These are phyloP conservation scores for Bettongia penicillata DNA, from an alignment of 2,113 vertebrate genomes.

Conservation along the genomic window DNA sequence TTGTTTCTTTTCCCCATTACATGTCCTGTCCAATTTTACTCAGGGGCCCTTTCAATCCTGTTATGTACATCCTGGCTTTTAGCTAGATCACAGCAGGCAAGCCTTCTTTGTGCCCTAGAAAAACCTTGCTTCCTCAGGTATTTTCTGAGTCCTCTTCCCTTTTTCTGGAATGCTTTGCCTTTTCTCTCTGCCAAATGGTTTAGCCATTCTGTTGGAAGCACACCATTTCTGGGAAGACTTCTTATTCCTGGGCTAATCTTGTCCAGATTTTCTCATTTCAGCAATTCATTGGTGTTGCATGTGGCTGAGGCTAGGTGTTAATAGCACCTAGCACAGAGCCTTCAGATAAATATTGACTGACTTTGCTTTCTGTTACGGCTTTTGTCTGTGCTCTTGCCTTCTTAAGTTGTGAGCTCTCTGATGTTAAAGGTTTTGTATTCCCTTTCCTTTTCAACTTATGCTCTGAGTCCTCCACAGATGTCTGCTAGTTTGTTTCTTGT, in stretches of 20 bases:
- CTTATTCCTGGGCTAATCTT: neutral
- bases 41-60: neutral
- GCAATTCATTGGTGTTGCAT: neutral
- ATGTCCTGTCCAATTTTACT: neutral
- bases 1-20: neutral
- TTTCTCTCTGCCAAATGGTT: neutral
- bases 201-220: neutral
- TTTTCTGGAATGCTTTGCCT: neutral
- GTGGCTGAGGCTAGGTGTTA: neutral
- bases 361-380: neutral
- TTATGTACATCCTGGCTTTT: neutral
- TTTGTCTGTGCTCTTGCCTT: neutral
- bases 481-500: accelerated
- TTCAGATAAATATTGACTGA: neutral
- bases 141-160: neutral
- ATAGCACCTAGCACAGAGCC: neutral
- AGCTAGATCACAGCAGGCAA: neutral
- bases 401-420: neutral
- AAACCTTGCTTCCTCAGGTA: too few relatives aligned
- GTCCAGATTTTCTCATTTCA: neutral
- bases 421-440: neutral
- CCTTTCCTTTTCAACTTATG: neutral
- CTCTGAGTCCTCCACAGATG: neutral
- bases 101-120: neutral
- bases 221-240: neutral